These are phyloP conservation scores for Altica lythri DNA, from an alignment of 2,888 invertebrate genomes.

Conservation along the genomic window DNA sequence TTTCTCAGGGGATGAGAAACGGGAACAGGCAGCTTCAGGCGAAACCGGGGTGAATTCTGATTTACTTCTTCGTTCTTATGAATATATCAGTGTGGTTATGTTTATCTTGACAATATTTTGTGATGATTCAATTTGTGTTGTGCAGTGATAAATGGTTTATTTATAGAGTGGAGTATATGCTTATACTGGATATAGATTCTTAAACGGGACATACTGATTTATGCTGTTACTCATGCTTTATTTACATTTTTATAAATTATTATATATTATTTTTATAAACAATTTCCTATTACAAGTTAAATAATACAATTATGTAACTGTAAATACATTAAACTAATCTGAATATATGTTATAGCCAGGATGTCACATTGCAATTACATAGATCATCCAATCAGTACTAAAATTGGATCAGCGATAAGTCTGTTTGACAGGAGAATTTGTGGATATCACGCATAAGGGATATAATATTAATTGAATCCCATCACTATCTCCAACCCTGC, in stretches of 20 bases:
- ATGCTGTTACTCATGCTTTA: no score
- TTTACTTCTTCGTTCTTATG: conserved; percentile 7
- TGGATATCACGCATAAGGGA: conserved; percentile 25
- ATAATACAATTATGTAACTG: no score
- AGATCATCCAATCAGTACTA: conserved; percentile 18
- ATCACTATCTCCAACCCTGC: conserved; percentile 27
- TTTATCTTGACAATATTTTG: conserved; percentile 9
- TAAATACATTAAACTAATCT: no score
- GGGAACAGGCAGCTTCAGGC: conserved; percentile 43
- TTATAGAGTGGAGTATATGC: no score
- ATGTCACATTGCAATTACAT: conserved; percentile 14
- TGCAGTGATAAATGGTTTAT: not conserved
- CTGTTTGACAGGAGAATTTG: conserved; percentile 20
- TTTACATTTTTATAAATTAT: no score
- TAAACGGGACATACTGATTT: no score
- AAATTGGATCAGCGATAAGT: conserved; percentile 16
- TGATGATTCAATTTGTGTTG: conserved; percentile 8
- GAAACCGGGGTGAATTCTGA: conserved; percentile 11
- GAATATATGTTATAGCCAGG: no score
- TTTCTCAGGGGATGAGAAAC: conserved; percentile 43
- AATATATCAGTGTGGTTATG: conserved; percentile 8
- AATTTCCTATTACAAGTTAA: no score
- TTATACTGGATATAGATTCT: no score
- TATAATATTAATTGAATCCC: conserved; percentile 34
- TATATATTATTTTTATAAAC: no score